Percentiles rank a stretch among this genome's conserved stretches.
These are phyloP conservation scores for Paramuricea clavata DNA, from an alignment of 92 coral and sea anemone genomes.

Conservation along the genomic window DNA sequence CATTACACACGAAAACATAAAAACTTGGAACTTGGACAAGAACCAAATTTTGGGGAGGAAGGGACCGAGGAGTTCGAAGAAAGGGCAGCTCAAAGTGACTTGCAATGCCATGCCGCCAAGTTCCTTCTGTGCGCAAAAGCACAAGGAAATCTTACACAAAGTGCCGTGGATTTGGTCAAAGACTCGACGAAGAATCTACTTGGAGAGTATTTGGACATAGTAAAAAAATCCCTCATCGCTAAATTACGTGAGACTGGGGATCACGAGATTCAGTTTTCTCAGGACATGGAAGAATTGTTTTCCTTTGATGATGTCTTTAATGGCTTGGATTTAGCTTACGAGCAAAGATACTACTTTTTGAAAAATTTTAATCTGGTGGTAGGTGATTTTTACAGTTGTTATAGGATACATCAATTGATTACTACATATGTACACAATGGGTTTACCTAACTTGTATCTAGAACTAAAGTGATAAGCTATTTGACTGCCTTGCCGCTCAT, in stretches of 20 bases:
- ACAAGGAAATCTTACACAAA: conserved; percentile 41
- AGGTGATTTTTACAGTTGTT: too few species aligned
- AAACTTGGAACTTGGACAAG: not conserved
- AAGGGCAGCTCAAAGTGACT: not conserved
- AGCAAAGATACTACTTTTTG: conserved; percentile 36
- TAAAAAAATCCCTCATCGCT: conserved; percentile 16
- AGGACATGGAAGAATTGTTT: conserved; percentile 56
- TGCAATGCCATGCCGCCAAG: not conserved
- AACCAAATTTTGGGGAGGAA: not conserved
- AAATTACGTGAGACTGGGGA: conserved; percentile 13
- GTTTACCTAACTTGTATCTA: too few species aligned
- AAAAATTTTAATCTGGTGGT: conserved; percentile 50
- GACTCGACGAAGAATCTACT: conserved; percentile 50
- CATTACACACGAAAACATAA: conserved; percentile 45
- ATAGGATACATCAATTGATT: not conserved
- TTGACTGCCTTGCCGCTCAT: too few species aligned
- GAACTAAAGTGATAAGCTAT: too few species aligned
- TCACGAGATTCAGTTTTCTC: conserved; percentile 32
- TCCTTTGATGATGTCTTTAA: conserved; percentile 35
- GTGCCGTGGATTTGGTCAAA: conserved; percentile 43
- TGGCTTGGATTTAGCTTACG: conserved; percentile 32
- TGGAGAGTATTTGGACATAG: conserved; percentile 33
- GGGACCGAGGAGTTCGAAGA: not conserved
- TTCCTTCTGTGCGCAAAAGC: not conserved
- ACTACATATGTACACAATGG: too few species aligned